Evolutionary conservation across 2,888 invertebrate genomes (phyloP).

Genomic region (Sipha maydis): DNA sequence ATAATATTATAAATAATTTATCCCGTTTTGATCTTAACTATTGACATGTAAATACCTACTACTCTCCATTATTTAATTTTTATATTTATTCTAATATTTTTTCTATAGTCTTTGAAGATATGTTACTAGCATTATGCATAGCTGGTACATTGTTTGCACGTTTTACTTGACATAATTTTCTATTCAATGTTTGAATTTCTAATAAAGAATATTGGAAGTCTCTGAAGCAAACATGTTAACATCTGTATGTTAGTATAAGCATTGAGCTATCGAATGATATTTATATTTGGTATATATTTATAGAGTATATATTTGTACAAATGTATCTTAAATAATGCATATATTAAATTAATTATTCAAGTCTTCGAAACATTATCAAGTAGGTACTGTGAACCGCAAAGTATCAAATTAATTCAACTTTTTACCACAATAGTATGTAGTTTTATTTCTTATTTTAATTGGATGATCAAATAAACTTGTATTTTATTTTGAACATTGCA

Average conservation of each 20-base stretch:
- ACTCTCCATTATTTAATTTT: no score
- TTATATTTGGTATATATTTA: neutral
- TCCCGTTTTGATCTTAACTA: no score
- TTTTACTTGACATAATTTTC: neutral
- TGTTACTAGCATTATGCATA: neutral
- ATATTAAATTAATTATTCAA: neutral
- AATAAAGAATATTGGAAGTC: neutral
- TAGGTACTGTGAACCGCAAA: neutral
- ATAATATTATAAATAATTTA: no score
- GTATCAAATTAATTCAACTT: neutral
- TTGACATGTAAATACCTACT: no score
- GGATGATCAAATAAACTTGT: no score
- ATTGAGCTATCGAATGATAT: neutral
- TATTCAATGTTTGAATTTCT: neutral
- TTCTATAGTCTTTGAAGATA: no score
- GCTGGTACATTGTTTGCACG: neutral
- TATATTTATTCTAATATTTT: no score
- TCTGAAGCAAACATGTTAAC: neutral
- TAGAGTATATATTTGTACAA: neutral
- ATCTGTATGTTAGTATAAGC: neutral
- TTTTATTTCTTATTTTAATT: neutral
- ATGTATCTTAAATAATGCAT: neutral
- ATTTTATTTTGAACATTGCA: no score
- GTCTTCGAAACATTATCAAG: constrained; percentile 9
- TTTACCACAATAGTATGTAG: neutral